Evolutionary conservation across 2,797 vertebrate genomes (phyloP), one percentile per base, ranked within the genome.

Genomic region (Sciaenops ocellatus): DNA sequence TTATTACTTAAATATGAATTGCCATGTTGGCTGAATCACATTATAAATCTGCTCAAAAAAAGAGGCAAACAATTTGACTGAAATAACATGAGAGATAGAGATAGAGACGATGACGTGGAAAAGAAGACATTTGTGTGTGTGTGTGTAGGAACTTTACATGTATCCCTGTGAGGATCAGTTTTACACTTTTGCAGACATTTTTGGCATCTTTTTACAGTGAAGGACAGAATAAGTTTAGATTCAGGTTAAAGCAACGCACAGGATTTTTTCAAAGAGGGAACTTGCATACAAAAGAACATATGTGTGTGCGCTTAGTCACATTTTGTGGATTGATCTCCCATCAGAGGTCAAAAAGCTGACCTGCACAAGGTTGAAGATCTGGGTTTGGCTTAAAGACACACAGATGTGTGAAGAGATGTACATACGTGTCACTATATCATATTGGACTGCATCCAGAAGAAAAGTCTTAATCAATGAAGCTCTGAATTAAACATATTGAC

Each of bases 1-100:
- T 57, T 77, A 65, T 76, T 74, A 42, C 57, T 87, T 83, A 66
- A 68, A 73, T 52, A 30, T 60, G 54, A 68, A 59, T 46, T 55
- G 28, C 68, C 17, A 34, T 55, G 28, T 72, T 68, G 79, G 77
- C 67, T 74, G 47, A 60, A 57, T 67, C 26, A n/a, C 38, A n/a
- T 17, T 50, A 57, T 48, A 28, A 17, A 63, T 50, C 26, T 44
- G 4, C 51, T 68, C 38, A 38, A 69, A 63, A 66, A 66, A 46
- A 1, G 9, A 63, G 48, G 17, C 9, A 73, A 70, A 63, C 11
- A 28, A 42, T 71, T 60, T 71, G 48, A 63, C 66, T 69, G 18
- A 54, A 55, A 56, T 28, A 30, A 59, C 22, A 30, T 18, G 63
- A 34, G 48, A 42, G 51, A 62, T 61, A 54, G 52, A 16, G 26